Evolutionary conservation across 2,888 invertebrate genomes (phyloP).

Genomic region (Eupeodes luniger): DNA sequence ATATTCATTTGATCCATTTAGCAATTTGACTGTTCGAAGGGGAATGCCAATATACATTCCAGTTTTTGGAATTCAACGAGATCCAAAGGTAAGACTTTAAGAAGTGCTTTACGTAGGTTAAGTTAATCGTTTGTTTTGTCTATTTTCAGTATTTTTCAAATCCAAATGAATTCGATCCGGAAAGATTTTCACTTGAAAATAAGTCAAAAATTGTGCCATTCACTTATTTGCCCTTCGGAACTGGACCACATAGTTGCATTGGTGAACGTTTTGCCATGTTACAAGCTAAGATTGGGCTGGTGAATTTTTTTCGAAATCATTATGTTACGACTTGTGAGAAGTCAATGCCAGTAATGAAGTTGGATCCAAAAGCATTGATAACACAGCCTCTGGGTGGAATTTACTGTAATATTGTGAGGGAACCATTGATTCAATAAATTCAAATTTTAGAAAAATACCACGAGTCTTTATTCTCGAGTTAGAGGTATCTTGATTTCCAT

Average conservation of each 20-base stretch:
- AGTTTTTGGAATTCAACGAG: conserved; percentile 82
- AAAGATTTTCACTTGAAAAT: conserved; percentile 82
- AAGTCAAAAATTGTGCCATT: conserved; percentile 81
- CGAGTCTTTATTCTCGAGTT: too few relatives aligned
- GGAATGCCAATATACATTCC: conserved; percentile 83
- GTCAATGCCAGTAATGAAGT: conserved; percentile 79
- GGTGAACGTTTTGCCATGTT: conserved; percentile 83
- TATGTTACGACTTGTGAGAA: conserved; percentile 79
- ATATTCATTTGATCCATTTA: conserved; percentile 80
- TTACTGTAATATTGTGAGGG: conserved; percentile 81
- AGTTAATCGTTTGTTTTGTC: not conserved
- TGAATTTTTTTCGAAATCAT: conserved; percentile 82
- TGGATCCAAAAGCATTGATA: conserved; percentile 81
- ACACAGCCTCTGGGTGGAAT: conserved; percentile 82
- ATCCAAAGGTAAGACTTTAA: conserved; percentile 80
- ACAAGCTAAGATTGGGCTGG: conserved; percentile 83
- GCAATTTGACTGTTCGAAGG: conserved; percentile 79
- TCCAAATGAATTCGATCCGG: conserved; percentile 82
- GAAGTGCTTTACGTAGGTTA: not conserved
- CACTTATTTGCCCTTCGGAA: conserved; percentile 83
- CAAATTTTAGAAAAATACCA: too few relatives aligned
- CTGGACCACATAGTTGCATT: conserved; percentile 83
- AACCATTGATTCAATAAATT: conserved; percentile 77
- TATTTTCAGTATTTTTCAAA: conserved; percentile 81
- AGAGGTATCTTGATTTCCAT: too few relatives aligned